Evolutionary conservation across 2,113 vertebrate genomes (phyloP).

Genomic region (Stegastes partitus): DNA sequence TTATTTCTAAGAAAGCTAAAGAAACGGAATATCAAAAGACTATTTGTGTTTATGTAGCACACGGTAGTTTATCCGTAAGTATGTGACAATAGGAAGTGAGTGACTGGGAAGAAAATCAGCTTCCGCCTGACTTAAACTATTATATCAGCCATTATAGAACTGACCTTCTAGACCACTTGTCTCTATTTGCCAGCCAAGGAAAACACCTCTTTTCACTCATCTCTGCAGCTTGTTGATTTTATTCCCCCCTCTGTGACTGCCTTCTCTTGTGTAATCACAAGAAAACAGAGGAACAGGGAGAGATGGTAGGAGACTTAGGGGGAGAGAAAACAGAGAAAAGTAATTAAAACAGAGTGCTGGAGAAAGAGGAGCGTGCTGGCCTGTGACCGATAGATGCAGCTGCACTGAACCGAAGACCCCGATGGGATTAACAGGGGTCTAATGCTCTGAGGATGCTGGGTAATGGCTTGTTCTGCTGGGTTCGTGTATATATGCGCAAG

Average conservation of each 20-base stretch:
- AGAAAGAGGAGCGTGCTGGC: constrained; percentile 61
- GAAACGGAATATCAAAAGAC: not conserved
- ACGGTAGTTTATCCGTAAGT: not conserved
- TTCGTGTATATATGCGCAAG: constrained; percentile 8
- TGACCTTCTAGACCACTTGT: constrained; percentile 48
- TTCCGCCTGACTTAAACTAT: constrained; percentile 19
- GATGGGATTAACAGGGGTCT: constrained; percentile 60
- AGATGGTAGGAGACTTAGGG: constrained; percentile 37
- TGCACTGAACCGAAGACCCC: constrained; percentile 50
- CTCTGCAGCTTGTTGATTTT: constrained; percentile 30
- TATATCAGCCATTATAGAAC: constrained; percentile 8
- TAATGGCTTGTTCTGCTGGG: constrained; percentile 30
- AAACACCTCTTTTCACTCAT: constrained; percentile 41
- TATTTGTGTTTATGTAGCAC: not conserved
- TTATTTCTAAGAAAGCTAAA: not conserved
- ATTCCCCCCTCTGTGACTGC: constrained; percentile 1
- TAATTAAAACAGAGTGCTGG: constrained; percentile 75
- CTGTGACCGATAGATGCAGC: constrained; percentile 72
- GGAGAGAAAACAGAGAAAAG: constrained; percentile 63
- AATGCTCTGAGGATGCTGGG: constrained; percentile 48
- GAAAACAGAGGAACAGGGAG: constrained; percentile 56
- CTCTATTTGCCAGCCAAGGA: constrained; percentile 16
- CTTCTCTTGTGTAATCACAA: constrained; percentile 61
- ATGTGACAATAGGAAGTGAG: not conserved
- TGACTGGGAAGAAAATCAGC: not conserved